These are phyloP conservation scores for Girardinus metallicus DNA, from an alignment of 2,797 vertebrate species.

Conservation along the genomic window DNA sequence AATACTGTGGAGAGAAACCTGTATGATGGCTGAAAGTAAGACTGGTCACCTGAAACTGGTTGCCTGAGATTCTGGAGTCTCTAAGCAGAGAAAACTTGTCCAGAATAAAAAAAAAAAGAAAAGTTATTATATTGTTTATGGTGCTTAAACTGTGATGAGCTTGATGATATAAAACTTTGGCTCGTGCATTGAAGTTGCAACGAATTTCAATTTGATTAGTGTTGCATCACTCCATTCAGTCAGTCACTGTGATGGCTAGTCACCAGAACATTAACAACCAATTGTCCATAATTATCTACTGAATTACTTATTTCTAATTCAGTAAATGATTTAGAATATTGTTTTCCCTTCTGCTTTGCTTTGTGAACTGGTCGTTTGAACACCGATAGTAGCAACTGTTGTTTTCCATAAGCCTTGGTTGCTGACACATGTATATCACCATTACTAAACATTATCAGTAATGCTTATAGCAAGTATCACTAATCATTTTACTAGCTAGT, in stretches of 20 bases:
- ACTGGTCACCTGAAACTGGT: too few species aligned
- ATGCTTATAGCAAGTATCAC: background rate
- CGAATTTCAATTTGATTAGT: background rate
- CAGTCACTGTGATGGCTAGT: background rate
- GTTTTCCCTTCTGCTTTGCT: too few species aligned
- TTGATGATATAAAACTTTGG: background rate
- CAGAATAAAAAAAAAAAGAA: background rate
- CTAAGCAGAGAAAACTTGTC: background rate
- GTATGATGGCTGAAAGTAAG: too few species aligned
- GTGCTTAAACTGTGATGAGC: background rate
- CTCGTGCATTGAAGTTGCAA: background rate
- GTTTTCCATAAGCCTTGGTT: background rate
- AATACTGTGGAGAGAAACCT: background rate
- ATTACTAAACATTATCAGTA: too few species aligned
- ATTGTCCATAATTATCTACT: background rate
- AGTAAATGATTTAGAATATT: background rate
- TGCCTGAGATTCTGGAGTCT: background rate
- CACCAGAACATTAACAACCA: background rate
- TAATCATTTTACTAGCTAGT: background rate
- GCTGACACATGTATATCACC: background rate
- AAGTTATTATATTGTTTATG: background rate
- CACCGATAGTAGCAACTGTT: background rate
- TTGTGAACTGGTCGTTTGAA: background rate
- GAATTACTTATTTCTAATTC: background rate
- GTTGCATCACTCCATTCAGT: background rate